Conservation (phyloP, 2,888 invertebrate genomes). For the Tetragonula carbonaria region DNA sequence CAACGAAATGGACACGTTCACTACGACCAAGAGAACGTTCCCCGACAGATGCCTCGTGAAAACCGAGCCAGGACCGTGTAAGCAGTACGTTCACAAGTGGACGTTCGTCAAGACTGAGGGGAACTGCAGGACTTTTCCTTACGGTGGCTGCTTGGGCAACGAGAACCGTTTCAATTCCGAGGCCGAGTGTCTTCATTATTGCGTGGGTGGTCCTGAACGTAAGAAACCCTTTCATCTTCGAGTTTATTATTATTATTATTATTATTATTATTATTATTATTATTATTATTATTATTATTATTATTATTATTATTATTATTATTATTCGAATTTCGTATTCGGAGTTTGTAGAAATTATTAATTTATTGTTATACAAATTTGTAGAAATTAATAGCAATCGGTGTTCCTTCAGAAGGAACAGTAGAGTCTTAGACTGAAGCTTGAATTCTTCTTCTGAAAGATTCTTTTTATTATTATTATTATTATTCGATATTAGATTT, state of each 20-base stretch:
- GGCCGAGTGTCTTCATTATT: conserved; percentile 87
- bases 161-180: conserved; percentile 89
- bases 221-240: conserved; percentile 52
- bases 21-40: conserved; percentile 74
- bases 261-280: no score
- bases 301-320: no score
- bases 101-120: conserved; percentile 86
- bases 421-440: not conserved
- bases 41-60: conserved; percentile 85
- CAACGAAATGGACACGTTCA: conserved; percentile 69
- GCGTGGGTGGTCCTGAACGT: conserved; percentile 86
- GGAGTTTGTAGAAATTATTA: no score
- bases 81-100: conserved; percentile 89
- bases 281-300: no score
- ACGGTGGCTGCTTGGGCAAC: conserved; percentile 90
- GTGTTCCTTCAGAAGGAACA: no score
- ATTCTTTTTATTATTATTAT: no score
- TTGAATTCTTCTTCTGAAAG: not conserved
- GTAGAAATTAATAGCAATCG: no score
- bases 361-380: no score
- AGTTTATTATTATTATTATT: no score
- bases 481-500: no score
- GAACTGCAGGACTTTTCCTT: conserved; percentile 87
- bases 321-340: no score
- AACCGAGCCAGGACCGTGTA: conserved; percentile 86